These are phyloP conservation scores for Lemur catta DNA, from an alignment of 2,797 vertebrate species.

Conservation along the genomic window DNA sequence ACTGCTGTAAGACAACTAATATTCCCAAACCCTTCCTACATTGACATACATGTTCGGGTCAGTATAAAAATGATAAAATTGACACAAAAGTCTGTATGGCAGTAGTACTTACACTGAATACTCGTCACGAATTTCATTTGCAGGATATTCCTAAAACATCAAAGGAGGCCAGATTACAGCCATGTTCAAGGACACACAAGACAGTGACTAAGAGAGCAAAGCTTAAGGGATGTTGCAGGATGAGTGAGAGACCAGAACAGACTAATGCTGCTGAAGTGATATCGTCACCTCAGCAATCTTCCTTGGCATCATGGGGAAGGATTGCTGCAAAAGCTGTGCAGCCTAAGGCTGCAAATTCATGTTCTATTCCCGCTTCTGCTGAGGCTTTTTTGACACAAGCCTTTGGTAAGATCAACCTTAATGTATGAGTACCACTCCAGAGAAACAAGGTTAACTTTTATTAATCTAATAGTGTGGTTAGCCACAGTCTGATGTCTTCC, in stretches of 20 bases:
- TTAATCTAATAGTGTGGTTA: not conserved
- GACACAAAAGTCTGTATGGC: not conserved
- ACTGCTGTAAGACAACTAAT: not conserved
- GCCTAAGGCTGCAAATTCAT: not conserved
- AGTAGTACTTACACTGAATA: not conserved
- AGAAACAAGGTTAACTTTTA: not conserved
- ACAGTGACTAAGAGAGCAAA: not conserved
- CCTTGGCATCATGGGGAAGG: constrained; percentile 58
- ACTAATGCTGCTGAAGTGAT: constrained; percentile 9
- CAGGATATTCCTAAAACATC: constrained; percentile 33
- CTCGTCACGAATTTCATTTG: not conserved
- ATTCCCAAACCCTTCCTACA: not conserved
- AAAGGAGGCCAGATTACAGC: not conserved
- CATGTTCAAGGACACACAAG: not conserved
- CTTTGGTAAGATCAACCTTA: constrained; percentile 52
- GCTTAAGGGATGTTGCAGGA: not conserved
- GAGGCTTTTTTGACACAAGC: constrained; percentile 55
- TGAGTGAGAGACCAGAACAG: not conserved
- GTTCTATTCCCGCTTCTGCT: not conserved
- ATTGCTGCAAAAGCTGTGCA: constrained; percentile 18
- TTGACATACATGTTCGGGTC: not conserved
- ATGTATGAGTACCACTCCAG: not conserved
- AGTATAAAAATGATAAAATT: not conserved
- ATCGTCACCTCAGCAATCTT: constrained; percentile 39
- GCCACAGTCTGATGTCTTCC: not conserved